phyloP scores from a whole-genome alignment of 2,888 invertebrate genomes.

The Drosophila cyrtoloma region DNA sequence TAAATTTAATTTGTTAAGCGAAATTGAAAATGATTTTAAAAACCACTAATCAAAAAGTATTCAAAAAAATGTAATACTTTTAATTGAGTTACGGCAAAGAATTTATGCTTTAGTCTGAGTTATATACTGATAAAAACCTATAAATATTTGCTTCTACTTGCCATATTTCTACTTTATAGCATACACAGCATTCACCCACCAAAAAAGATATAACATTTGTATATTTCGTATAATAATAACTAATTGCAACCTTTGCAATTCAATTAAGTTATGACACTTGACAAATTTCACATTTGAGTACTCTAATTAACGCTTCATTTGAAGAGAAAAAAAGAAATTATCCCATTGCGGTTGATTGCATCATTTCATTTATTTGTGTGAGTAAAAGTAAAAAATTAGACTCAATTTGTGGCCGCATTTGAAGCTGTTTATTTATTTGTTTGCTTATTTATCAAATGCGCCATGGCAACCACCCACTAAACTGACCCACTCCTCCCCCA shows the following conservation, averaged over 20 bases:
- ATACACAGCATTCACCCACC: not conserved
- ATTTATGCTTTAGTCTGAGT: not conserved
- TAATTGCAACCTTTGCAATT: slow-evolving; percentile 3
- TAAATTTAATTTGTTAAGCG: slow-evolving; percentile 11
- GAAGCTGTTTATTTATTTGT: slow-evolving; percentile 70
- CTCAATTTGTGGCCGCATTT: slow-evolving; percentile 75
- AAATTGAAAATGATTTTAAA: slow-evolving; percentile 5
- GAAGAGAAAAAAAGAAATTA: slow-evolving; percentile 15
- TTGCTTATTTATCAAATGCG: slow-evolving; percentile 70
- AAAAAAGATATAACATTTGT: not conserved
- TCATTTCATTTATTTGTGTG: slow-evolving; percentile 4
- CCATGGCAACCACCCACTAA: slow-evolving; percentile 70
- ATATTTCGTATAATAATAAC: no score
- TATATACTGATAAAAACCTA: not conserved
- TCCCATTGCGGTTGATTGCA: slow-evolving; percentile 51
- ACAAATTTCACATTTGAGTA: slow-evolving; percentile 29
- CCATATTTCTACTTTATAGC: not conserved
- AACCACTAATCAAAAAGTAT: not conserved
- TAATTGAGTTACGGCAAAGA: not conserved
- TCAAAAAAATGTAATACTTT: not conserved
- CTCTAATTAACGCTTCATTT: slow-evolving; percentile 49
- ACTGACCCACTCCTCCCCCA: slow-evolving; percentile 8
- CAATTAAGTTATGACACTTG: slow-evolving; percentile 28
- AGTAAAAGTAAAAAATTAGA: slow-evolving; percentile 68
- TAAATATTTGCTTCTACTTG: not conserved